Conservation (phyloP, 2,888 invertebrate species). For the Eupsilia transversa region DNA sequence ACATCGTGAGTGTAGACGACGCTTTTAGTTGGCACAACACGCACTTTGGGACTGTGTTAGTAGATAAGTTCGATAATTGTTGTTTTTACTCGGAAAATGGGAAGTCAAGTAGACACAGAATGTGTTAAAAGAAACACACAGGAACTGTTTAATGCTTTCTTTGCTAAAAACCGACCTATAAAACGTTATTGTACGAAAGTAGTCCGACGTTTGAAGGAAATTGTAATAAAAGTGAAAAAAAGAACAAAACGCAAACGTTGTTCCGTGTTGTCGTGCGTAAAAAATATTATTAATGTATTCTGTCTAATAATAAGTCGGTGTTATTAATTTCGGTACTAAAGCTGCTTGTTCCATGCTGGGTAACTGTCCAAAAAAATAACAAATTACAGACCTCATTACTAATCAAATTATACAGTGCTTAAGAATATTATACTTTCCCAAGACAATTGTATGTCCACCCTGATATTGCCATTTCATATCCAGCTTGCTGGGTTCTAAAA, state of each 20-base stretch:
- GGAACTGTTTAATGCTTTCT: slow-evolving; percentile 10
- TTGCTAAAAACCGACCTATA: slow-evolving; percentile 11
- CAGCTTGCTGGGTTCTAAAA: background rate
- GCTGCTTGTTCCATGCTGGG: slow-evolving; percentile 6
- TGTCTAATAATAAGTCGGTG: slow-evolving; percentile 15
- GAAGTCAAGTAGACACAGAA: background rate
- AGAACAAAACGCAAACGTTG: background rate
- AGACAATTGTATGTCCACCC: background rate
- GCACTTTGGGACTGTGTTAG: slow-evolving; percentile 38
- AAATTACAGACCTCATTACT: slow-evolving; percentile 24
- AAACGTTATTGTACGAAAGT: slow-evolving; percentile 18
- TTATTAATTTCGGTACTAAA: slow-evolving; percentile 33
- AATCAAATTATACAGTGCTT: background rate
- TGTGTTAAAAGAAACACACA: slow-evolving; percentile 5
- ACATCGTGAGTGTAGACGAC: slow-evolving; percentile 39
- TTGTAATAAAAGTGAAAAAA: slow-evolving; percentile 27
- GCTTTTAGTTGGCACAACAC: slow-evolving; percentile 57
- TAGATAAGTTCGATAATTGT: slow-evolving; percentile 17
- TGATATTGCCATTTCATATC: background rate
- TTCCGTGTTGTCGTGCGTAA: slow-evolving; percentile 22
- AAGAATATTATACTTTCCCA: background rate
- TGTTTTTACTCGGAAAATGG: slow-evolving; percentile 12
- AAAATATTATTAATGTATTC: slow-evolving; percentile 38
- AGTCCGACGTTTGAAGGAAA: slow-evolving; percentile 30
- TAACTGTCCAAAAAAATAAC: slow-evolving; percentile 10